phyloP scores from a whole-genome alignment of 1,140 invertebrate species.

The Zaprionus lachaisei region DNA sequence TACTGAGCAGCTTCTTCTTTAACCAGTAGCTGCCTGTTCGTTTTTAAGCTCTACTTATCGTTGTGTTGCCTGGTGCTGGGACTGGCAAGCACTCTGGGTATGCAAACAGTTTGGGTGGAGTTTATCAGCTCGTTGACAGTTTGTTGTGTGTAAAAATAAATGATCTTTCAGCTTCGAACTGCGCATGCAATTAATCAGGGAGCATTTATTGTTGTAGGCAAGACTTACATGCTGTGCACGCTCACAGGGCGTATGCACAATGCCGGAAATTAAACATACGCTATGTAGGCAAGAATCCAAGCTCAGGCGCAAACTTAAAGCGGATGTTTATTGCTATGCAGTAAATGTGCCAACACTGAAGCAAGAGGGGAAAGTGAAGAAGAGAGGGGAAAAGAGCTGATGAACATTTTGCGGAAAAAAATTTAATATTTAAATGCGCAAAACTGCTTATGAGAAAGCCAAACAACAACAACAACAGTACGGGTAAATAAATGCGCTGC shows the following conservation, averaged over 20 bases:
- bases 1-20: slow-evolving; percentile 11
- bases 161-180: slow-evolving; percentile 36
- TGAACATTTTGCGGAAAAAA: slow-evolving; percentile 36
- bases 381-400: slow-evolving; percentile 32
- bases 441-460: slow-evolving; percentile 62
- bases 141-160: slow-evolving; percentile 66
- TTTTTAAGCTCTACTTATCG: slow-evolving; percentile 56
- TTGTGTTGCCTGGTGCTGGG: neutral
- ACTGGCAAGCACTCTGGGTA: slow-evolving; percentile 2
- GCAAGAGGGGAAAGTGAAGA: neutral
- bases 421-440: slow-evolving; percentile 76
- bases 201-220: slow-evolving; percentile 47
- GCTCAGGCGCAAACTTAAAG: slow-evolving; percentile 39
- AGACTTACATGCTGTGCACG: slow-evolving; percentile 12
- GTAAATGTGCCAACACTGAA: slow-evolving; percentile 50
- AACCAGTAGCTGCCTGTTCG: slow-evolving; percentile 2
- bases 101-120: slow-evolving; percentile 18
- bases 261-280: slow-evolving; percentile 79
- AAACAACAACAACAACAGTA: slow-evolving; percentile 31
- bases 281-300: slow-evolving; percentile 51
- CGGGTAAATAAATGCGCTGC: slow-evolving; percentile 50
- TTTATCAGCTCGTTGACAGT: slow-evolving; percentile 70
- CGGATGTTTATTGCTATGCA: slow-evolving; percentile 73
- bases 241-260: slow-evolving; percentile 57
- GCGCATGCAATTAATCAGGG: slow-evolving; percentile 60